These are phyloP conservation scores for Thereuonema tuberculata DNA, from an alignment of 1,140 invertebrate genomes.

Conservation along the genomic window DNA sequence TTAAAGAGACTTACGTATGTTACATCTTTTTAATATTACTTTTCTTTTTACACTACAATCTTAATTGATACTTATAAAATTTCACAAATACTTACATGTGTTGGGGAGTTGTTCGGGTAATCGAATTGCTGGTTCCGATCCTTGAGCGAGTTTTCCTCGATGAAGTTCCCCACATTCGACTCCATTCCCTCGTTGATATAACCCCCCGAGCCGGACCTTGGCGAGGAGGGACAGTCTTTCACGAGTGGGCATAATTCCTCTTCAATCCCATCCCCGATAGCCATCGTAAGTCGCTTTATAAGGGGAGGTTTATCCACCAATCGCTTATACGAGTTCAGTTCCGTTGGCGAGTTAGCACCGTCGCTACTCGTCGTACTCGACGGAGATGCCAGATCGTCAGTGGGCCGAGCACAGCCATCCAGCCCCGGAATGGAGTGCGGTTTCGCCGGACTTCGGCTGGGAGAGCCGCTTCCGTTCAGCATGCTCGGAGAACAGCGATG, in stretches of 20 bases:
- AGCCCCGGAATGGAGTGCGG: neutral
- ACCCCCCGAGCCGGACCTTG: slow-evolving; percentile 46
- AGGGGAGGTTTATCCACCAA: slow-evolving; percentile 64
- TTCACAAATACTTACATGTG: slow-evolving; percentile 1
- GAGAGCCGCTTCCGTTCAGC: neutral
- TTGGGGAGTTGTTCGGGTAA: neutral
- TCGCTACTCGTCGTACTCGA: slow-evolving; percentile 44
- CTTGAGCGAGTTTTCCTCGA: neutral
- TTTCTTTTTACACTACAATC: neutral
- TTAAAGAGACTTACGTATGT: too few species aligned
- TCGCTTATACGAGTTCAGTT: slow-evolving; percentile 68
- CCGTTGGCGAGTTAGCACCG: slow-evolving; percentile 74
- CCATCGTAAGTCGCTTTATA: slow-evolving; percentile 59
- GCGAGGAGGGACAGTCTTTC: slow-evolving; percentile 25
- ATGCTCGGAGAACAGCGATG: neutral
- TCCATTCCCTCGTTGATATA: slow-evolving; percentile 55
- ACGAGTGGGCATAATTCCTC: slow-evolving; percentile 39
- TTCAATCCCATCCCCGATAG: slow-evolving; percentile 37
- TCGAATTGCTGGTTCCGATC: neutral
- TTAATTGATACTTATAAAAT: neutral
- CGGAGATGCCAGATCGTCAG: slow-evolving; percentile 35
- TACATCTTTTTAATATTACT: too few species aligned
- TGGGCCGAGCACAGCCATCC: neutral
- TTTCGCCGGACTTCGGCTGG: neutral
- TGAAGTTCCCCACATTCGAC: neutral